Conservation (phyloP, 2,113 vertebrate genomes). For the Corythornis madagascariensis region DNA sequence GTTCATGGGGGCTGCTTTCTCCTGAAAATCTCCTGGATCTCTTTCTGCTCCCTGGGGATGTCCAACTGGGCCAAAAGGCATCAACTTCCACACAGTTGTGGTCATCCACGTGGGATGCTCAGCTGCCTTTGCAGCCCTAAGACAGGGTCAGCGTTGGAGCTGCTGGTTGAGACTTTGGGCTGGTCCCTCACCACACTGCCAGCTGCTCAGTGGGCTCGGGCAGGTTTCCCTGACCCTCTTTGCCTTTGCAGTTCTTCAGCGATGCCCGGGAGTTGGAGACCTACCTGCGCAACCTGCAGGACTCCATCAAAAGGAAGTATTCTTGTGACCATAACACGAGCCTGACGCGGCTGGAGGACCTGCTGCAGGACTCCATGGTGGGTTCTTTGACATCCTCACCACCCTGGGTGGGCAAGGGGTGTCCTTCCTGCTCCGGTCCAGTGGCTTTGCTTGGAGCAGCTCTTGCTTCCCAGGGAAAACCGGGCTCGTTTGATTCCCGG, state of each 20-base stretch:
- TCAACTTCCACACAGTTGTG: background rate
- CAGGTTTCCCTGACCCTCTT: background rate
- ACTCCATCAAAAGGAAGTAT: slow-evolving; percentile 95
- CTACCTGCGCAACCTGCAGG: slow-evolving; percentile 92
- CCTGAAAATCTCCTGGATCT: background rate
- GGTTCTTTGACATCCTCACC: slow-evolving; percentile 11
- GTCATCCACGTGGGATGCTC: fast-evolving
- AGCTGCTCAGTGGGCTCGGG: fast-evolving
- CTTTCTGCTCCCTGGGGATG: background rate
- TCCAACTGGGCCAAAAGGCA: background rate
- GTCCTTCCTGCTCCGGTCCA: background rate
- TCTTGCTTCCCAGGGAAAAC: background rate
- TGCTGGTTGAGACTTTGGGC: background rate
- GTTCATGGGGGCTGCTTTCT: background rate
- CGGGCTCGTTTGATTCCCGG: fast-evolving
- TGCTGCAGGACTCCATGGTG: slow-evolving; percentile 99
- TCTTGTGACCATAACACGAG: slow-evolving; percentile 91
- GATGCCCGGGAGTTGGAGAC: slow-evolving; percentile 90
- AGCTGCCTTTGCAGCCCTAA: background rate
- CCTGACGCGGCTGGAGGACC: slow-evolving; percentile 91
- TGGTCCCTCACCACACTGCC: background rate
- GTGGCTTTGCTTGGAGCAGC: background rate
- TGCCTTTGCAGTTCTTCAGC: slow-evolving; percentile 84
- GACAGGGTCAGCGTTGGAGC: fast-evolving
- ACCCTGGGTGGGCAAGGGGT: background rate